Conservation (phyloP, 2,797 vertebrate genomes). For the Alfaro cultratus region DNA sequence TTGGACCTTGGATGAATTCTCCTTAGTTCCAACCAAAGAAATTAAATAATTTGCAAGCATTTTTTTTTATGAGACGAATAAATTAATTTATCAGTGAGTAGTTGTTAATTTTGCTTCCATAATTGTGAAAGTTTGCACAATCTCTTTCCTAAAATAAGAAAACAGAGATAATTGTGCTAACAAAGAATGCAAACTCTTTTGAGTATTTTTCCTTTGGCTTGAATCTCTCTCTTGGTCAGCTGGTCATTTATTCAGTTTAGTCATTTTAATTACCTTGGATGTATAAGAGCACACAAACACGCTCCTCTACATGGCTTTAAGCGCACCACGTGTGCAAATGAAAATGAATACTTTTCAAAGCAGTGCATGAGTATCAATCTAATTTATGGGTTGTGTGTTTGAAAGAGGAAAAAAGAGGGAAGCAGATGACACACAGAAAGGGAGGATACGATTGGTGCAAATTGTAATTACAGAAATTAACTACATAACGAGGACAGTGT, state of each 20-base stretch:
- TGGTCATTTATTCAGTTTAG: constrained; percentile 44
- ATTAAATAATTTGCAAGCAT: not conserved
- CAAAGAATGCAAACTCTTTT: constrained; percentile 27
- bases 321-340: constrained; percentile 27
- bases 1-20: not conserved
- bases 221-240: constrained; percentile 24
- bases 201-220: constrained; percentile 25
- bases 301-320: constrained; percentile 16
- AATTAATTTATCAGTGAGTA: not conserved
- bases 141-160: constrained; percentile 33
- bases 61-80: not conserved
- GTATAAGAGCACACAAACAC: constrained; percentile 16
- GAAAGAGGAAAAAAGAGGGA: constrained; percentile 16
- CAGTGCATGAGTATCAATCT: constrained; percentile 13
- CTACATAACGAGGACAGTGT: constrained; percentile 85
- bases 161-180: constrained; percentile 28
- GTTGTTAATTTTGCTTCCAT: not conserved
- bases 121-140: constrained; percentile 3
- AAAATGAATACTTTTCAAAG: constrained; percentile 27
- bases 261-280: constrained; percentile 38
- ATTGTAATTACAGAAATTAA: constrained; percentile 93
- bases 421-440: constrained; percentile 67
- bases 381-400: constrained; percentile 8
- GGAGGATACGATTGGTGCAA: constrained; percentile 83
- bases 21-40: not conserved